Base-by-base conservation (phyloP, 2,113 vertebrate genomes). In the Coregonus clupeaformis region DNA sequence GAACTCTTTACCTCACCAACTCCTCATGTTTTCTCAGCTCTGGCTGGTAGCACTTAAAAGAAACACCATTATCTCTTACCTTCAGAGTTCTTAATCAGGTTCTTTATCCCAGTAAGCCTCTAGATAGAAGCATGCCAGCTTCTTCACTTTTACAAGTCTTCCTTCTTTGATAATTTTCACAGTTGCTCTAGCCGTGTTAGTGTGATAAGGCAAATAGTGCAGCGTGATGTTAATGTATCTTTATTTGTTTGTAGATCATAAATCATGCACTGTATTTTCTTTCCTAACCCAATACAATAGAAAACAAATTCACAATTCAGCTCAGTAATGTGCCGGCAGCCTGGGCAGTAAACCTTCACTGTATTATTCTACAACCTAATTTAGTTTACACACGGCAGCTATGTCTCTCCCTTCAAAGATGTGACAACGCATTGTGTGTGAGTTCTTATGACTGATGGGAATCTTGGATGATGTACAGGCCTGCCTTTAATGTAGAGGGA, bases 401-500 rank as follows among this genome's bases (percentile, higher is more conserved):
- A 36, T 59, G 59, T 20, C 2, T 59, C 30, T 72, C 42, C 60
- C 29, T 72, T 63, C 32, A 63, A 45, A 63, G 32, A 62, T 32
- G 16, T 27, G 3, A 32, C 13, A 30, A 13, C 42, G 6, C 20
- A 63, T 32, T 45, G 32, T n/a, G 4, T 12, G 16, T 24, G 6
- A 25, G 9, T 72, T 72, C 29, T 42, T 25, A 59, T 63, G 71
- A 72, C 30, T 63, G 36, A 63, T 45, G 36, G 14, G 59, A 16
- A 22, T 72, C 30, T 24, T 25, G 32, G n/a, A 62, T 11, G 52
- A 60, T 20, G 55, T 60, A 22, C 57, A 32, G 4, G 22, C n/a
- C 59, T 36, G 63, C 32, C 52, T 71, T 55, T 72, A 62, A 72
- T 71, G 63, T 77, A 70, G 69, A 36, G 5, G 27, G 68, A n/a